Percentiles rank a stretch among this genome's conserved stretches.
Evolutionary conservation across 2,113 vertebrate genomes (phyloP).

Genomic region (Leptobrachium ailaonicum): DNA sequence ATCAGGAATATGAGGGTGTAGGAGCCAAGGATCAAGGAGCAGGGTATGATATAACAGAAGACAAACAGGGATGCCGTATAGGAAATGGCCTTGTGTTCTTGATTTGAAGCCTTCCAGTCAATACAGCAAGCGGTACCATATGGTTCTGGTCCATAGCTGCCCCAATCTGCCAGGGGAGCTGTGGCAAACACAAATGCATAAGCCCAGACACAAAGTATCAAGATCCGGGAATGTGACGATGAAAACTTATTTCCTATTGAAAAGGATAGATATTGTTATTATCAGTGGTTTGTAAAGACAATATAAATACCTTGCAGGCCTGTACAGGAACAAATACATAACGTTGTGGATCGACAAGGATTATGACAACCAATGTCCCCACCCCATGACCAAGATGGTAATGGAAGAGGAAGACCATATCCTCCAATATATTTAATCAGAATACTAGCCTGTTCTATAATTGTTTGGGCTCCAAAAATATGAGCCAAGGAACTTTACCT

Average conservation of each 20-base stretch:
- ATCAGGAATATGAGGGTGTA: conserved; percentile 69
- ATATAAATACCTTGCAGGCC: too few relatives aligned
- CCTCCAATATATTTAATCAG: too few relatives aligned
- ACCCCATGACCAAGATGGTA: too few relatives aligned
- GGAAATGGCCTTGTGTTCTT: conserved; percentile 64
- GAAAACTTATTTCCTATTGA: conserved; percentile 76
- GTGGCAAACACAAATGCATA: conserved; percentile 74
- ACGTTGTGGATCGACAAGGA: too few relatives aligned
- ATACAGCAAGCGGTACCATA: conserved; percentile 86
- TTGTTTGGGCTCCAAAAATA: too few relatives aligned
- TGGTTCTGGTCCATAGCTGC: conserved; percentile 78
- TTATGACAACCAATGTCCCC: too few relatives aligned
- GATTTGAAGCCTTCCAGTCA: conserved; percentile 68
- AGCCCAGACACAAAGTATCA: conserved; percentile 74
- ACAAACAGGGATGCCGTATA: conserved; percentile 78
- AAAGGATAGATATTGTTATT: not conserved
- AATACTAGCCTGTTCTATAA: too few relatives aligned
- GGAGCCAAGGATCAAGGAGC: conserved; percentile 75
- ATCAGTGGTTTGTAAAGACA: not conserved
- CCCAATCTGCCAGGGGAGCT: conserved; percentile 76
- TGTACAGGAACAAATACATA: too few relatives aligned
- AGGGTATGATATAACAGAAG: conserved; percentile 83
- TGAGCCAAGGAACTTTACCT: too few relatives aligned
- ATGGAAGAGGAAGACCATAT: too few relatives aligned
- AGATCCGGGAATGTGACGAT: conserved; percentile 61